A percentile compares a stretch with the other conserved stretches of the same genome.
Evolutionary conservation across 2,113 vertebrate genomes (phyloP).

Genomic region (Antigone vipio): DNA sequence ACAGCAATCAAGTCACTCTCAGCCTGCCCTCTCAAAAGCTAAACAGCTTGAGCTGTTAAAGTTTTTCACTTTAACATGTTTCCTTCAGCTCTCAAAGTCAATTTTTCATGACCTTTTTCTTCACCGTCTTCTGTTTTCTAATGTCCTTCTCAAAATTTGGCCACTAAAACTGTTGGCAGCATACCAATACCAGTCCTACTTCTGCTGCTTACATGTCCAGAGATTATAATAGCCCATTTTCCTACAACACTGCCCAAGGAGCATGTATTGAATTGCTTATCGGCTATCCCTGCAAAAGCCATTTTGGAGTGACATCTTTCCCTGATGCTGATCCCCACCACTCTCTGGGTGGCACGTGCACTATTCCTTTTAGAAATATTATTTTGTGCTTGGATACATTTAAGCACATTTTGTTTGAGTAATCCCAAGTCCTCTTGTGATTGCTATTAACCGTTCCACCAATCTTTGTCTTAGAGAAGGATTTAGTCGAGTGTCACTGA

Average conservation of each 20-base stretch:
- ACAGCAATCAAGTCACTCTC: background rate
- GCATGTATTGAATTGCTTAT: background rate
- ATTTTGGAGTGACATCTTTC: background rate
- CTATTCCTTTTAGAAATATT: background rate
- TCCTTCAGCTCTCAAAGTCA: slow-evolving; percentile 8
- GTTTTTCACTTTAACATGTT: background rate
- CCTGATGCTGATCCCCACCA: background rate
- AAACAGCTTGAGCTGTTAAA: background rate
- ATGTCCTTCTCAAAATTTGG: background rate
- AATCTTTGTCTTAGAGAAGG: background rate
- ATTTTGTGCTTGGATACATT: background rate
- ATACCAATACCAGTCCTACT: background rate
- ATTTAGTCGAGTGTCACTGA: background rate
- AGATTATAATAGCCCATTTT: background rate
- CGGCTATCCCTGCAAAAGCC: accelerated
- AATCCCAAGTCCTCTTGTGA: background rate
- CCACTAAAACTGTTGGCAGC: background rate
- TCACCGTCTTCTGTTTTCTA: slow-evolving; percentile 7
- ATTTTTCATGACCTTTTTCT: background rate
- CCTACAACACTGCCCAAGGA: background rate
- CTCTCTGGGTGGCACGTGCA: background rate
- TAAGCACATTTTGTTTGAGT: background rate
- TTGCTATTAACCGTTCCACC: background rate
- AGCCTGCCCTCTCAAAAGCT: slow-evolving; percentile 8
- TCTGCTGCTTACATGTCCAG: background rate